These are phyloP conservation scores for Cyclopterus lumpus DNA, from an alignment of 2,797 vertebrate genomes.

Conservation along the genomic window DNA sequence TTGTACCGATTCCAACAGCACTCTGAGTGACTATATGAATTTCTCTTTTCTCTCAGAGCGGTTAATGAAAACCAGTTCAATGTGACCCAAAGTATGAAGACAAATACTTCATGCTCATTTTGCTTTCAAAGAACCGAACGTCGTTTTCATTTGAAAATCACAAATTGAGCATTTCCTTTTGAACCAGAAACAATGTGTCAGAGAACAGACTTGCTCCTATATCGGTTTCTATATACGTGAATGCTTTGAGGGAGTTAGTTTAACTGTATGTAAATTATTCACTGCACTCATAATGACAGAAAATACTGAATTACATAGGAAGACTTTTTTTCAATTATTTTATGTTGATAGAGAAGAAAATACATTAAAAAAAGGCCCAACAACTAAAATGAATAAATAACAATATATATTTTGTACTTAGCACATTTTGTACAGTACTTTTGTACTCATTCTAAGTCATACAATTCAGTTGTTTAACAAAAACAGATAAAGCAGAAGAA, in stretches of 20 bases:
- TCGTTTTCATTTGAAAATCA: neutral
- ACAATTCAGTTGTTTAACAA: neutral
- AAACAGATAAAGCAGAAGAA: neutral
- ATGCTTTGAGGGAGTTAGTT: neutral
- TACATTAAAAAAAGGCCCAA: neutral
- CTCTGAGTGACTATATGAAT: neutral
- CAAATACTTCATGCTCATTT: neutral
- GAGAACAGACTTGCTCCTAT: neutral
- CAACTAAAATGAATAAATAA: neutral
- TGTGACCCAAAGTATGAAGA: slow-evolving; percentile 31
- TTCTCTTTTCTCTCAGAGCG: neutral
- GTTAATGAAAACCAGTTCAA: neutral
- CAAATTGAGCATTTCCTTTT: neutral
- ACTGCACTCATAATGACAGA: neutral
- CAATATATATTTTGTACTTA: neutral
- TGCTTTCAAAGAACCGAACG: slow-evolving; percentile 59
- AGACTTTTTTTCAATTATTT: neutral
- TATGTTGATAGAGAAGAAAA: neutral
- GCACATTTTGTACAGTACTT: no score
- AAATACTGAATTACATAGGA: neutral
- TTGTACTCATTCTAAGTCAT: neutral
- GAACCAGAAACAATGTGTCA: neutral
- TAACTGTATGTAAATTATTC: neutral
- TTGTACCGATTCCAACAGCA: neutral
- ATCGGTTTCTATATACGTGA: neutral